Evolutionary conservation across 2,888 invertebrate species (phyloP).

Genomic region (Herminia tarsipennalis): DNA sequence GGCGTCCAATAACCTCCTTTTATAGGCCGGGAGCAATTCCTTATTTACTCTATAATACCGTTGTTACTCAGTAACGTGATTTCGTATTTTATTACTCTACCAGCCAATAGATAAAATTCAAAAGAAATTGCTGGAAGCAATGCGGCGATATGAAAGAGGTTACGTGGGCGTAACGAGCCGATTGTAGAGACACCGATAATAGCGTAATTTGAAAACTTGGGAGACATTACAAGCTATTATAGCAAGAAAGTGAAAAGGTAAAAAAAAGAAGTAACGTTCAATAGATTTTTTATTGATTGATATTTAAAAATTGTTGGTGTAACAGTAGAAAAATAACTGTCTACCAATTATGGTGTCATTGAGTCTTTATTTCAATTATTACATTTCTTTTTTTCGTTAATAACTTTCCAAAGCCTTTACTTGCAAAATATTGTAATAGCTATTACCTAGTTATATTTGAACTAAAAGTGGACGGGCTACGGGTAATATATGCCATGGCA

Average conservation of each 20-base stretch:
- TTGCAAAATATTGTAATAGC: not conserved
- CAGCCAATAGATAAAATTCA: constrained; percentile 1
- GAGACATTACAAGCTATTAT: not conserved
- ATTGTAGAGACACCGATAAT: constrained; percentile 1
- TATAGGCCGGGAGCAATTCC: constrained; percentile 44
- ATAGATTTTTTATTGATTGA: not conserved
- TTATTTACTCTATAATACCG: constrained; percentile 41
- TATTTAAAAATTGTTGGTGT: no score
- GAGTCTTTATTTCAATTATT: no score
- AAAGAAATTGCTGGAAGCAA: not conserved
- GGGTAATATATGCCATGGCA: constrained; percentile 14
- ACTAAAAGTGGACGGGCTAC: not conserved
- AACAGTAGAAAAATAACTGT: no score
- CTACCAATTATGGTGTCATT: no score
- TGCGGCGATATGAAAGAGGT: constrained; percentile 1
- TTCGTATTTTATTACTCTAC: constrained; percentile 17
- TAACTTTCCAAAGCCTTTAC: no score
- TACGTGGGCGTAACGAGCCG: constrained; percentile 6
- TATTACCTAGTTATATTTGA: not conserved
- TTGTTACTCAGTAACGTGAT: constrained; percentile 24
- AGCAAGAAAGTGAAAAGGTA: not conserved
- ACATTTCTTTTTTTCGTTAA: no score
- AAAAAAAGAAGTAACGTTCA: no score
- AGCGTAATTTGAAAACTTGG: not conserved
- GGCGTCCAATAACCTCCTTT: constrained; percentile 43